A percentile compares a stretch with the other conserved stretches of the same genome.
phyloP scores from a whole-genome alignment of 2,113 vertebrate genomes.

The Pygoscelis adeliae region DNA sequence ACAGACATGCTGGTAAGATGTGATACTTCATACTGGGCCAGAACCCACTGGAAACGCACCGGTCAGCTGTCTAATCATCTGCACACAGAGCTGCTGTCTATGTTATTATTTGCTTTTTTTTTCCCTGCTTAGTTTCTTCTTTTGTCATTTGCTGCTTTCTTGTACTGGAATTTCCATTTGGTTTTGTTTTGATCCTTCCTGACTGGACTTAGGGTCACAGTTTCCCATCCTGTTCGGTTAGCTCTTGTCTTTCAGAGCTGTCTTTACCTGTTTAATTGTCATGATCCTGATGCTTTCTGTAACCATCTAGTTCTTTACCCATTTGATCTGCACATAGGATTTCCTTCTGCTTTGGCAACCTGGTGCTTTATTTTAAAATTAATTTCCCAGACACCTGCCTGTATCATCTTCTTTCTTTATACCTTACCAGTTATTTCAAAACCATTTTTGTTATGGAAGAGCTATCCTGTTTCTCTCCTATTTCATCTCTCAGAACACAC shows the following conservation, averaged over 20 bases:
- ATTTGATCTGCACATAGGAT: background rate
- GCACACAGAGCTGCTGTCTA: background rate
- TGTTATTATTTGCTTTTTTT: background rate
- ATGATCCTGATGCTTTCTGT: background rate
- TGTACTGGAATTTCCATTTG: background rate
- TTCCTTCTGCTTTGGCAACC: background rate
- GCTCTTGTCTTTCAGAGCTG: background rate
- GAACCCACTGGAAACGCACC: background rate
- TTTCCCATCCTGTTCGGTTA: background rate
- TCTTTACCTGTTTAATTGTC: background rate
- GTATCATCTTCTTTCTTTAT: background rate
- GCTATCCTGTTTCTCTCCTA: background rate
- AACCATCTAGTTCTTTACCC: background rate
- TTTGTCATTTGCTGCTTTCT: background rate
- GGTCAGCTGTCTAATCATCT: background rate
- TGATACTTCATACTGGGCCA: background rate
- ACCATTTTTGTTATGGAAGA: rapidly evolving
- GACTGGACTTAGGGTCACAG: background rate
- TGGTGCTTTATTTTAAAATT: background rate
- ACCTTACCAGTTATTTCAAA: background rate
- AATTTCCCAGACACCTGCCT: background rate
- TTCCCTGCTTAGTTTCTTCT: background rate
- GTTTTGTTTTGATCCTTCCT: background rate
- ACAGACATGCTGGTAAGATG: slow-evolving; percentile 95
- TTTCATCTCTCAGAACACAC: background rate